These are phyloP conservation scores for Gadopsis bispinosus DNA, from an alignment of 2,797 vertebrate species.

Conservation along the genomic window DNA sequence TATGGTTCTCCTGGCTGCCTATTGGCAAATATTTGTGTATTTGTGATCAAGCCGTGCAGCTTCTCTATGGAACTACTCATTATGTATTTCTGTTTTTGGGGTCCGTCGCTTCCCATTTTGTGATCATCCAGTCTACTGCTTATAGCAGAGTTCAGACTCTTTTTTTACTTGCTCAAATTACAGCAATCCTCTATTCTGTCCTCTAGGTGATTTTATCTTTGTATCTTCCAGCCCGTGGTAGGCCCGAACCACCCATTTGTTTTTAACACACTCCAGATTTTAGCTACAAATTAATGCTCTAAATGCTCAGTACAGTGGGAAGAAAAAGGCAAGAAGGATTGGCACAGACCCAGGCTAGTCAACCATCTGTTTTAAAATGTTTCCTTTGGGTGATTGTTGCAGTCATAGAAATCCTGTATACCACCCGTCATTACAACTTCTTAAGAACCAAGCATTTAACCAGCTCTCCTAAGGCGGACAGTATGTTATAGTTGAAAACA, in stretches of 20 bases:
- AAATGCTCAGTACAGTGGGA: constrained; percentile 35
- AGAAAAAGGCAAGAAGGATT: constrained; percentile 42
- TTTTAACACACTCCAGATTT: constrained; percentile 28
- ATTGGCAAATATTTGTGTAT: constrained; percentile 13
- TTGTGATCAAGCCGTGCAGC: constrained; percentile 22
- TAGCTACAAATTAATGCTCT: constrained; percentile 44
- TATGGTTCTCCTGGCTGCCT: constrained; percentile 33
- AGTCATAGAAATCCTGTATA: constrained; percentile 53
- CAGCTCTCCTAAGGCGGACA: constrained; percentile 36
- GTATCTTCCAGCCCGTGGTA: constrained; percentile 20
- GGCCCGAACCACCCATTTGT: constrained; percentile 29
- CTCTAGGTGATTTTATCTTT: constrained; percentile 8
- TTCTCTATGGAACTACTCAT: constrained; percentile 6
- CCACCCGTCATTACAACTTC: constrained; percentile 41
- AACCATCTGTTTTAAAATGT: constrained; percentile 65
- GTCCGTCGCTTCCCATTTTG: constrained; percentile 4
- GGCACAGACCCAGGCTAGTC: constrained; percentile 48
- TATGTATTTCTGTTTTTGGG: constrained; percentile 12
- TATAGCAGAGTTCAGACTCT: constrained; percentile 10
- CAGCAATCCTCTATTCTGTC: neutral
- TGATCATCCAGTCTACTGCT: neutral
- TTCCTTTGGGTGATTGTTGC: constrained; percentile 63
- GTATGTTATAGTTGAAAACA: constrained; percentile 32
- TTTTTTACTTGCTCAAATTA: constrained; percentile 31
- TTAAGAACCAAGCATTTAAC: constrained; percentile 34